Percentiles rank a stretch among this genome's conserved stretches.
Evolutionary conservation across 2,888 invertebrate genomes (phyloP).

Genomic region (Mesorhabditis spiculigera): DNA sequence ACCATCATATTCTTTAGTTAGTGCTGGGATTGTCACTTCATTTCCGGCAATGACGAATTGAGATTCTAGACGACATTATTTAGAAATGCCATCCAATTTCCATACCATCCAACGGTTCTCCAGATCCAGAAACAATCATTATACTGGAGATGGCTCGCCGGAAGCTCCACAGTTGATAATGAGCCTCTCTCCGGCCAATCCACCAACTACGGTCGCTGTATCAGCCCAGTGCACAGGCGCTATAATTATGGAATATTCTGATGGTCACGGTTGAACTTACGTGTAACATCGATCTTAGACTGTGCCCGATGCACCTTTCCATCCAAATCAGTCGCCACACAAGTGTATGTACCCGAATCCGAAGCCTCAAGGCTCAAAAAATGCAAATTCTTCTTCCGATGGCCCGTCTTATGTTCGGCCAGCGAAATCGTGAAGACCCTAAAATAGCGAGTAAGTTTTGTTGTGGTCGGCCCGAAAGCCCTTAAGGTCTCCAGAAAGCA

Average conservation of each 20-base stretch:
- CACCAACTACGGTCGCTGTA: constrained; percentile 34
- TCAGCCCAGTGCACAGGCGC: constrained; percentile 42
- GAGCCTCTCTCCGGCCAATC: constrained; percentile 43
- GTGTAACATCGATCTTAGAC: not conserved
- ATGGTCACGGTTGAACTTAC: constrained; percentile 12
- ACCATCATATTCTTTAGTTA: constrained; percentile 36
- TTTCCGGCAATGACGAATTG: constrained; percentile 37
- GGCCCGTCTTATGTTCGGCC: constrained; percentile 24
- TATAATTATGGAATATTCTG: not conserved
- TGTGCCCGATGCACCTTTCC: not conserved
- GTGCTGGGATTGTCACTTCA: constrained; percentile 40
- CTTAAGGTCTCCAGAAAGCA: too few relatives aligned
- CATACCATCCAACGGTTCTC: constrained; percentile 40
- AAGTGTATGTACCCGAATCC: not conserved
- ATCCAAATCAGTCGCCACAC: not conserved
- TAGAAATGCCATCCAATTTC: constrained; percentile 5
- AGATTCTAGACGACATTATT: constrained; percentile 17
- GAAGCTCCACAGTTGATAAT: constrained; percentile 44
- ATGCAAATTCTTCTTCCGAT: constrained; percentile 38
- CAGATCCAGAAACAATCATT: constrained; percentile 39
- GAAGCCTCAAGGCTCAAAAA: constrained; percentile 28
- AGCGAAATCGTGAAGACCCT: constrained; percentile 40
- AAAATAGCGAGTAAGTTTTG: constrained; percentile 12
- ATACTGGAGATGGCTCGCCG: constrained; percentile 34
- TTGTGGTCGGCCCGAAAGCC: too few relatives aligned